Base-by-base conservation (phyloP, 2,113 vertebrate species). In the Cyphomyrus discorhynchus region DNA sequence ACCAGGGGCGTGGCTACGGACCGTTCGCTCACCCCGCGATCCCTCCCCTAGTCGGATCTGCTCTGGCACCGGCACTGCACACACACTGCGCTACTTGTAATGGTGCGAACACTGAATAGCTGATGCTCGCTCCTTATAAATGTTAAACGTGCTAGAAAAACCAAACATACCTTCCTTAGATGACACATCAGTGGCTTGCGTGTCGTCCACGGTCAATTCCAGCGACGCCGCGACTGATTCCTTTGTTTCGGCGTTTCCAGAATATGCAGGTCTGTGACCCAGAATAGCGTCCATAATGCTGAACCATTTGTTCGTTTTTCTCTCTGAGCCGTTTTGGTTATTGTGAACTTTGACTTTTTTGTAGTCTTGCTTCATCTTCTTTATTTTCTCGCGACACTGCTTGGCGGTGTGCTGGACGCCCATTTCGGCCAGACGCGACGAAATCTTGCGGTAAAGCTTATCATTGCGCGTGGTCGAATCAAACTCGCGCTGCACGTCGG, bases 331-430 rank as follows among this genome's bases (percentile, higher is more conserved):
- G 21, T 85, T 80, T 42, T 15, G 0, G 7, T 39, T 89, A 77
- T 91, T 91, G 39, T 91, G 27, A 10, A 90, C 87, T 50, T 92
- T 92, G 21, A 91, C 88, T 88, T 91, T 89, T 19, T 89, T 92
- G 17, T 91, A 92, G n/a, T 91, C 91, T 62, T 92, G 92, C 46
- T 92, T 92, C 58, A 92, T 88, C 83, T 92, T 91, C n/a, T 92
- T 92, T 3, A 92, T 90, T 62, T 92, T 92, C 82, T 91, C 91
- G 3, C 91, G 27, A 62, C 91, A 92, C 47, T 91, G 89, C 85
- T 92, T 91, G 0, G 92, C 45, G 1, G 46, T 90, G 89, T 91
- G 91, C 1, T 80, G 45, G 52, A 92, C 85, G 11, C 90, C 90
- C 86, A 92, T 3, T 35, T 83, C 53, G 0, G 46, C 56, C 62